Evolutionary conservation across 2,888 invertebrate genomes (phyloP).

Genomic region (Oscheius sp.): DNA sequence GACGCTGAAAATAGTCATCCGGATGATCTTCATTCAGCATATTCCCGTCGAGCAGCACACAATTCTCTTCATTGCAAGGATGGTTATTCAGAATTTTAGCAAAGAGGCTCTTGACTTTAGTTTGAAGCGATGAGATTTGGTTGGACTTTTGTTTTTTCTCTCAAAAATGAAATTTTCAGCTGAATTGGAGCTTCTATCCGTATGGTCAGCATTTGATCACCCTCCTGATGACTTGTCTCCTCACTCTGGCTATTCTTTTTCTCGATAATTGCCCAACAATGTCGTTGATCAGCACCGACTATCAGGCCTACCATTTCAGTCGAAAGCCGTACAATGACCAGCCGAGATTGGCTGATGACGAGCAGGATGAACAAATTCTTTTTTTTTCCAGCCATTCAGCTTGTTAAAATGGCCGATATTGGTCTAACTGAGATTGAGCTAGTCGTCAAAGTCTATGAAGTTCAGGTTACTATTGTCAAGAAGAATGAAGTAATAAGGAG

Average conservation of each 20-base stretch:
- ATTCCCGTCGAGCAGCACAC: conserved; percentile 1
- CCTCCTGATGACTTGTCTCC: neutral
- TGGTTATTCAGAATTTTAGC: too few relatives aligned
- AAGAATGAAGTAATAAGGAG: too few relatives aligned
- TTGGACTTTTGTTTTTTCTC: too few relatives aligned
- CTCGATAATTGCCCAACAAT: neutral
- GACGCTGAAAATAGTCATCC: neutral
- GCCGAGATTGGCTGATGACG: neutral
- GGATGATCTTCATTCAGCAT: neutral
- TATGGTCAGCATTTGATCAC: neutral
- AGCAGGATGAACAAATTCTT: too few relatives aligned
- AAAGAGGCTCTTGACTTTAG: too few relatives aligned
- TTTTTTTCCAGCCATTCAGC: too few relatives aligned
- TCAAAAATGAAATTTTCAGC: too few relatives aligned
- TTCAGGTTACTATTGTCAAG: too few relatives aligned
- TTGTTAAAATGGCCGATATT: too few relatives aligned
- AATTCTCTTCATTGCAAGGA: neutral
- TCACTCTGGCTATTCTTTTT: neutral
- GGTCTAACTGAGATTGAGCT: too few relatives aligned
- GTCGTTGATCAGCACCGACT: neutral
- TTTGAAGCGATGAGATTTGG: too few relatives aligned
- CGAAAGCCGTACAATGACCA: neutral
- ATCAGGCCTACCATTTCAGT: neutral
- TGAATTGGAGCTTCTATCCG: neutral
- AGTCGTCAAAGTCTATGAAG: too few relatives aligned